These are phyloP conservation scores for Xestia c-nigrum DNA, from an alignment of 2,888 invertebrate genomes.

Conservation along the genomic window DNA sequence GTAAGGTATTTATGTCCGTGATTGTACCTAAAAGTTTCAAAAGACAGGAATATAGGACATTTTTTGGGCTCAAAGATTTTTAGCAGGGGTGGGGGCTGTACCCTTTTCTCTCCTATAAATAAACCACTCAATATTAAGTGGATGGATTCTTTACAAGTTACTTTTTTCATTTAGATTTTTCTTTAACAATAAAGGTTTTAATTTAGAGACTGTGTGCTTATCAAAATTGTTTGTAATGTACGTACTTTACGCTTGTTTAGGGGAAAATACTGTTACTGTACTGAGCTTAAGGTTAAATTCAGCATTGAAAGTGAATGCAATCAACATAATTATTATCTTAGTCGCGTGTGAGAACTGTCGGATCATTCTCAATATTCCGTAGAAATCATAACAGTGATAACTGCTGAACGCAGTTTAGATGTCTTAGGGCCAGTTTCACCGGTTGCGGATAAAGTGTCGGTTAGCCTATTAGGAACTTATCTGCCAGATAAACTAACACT, in stretches of 20 bases:
- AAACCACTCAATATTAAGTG: slow-evolving; percentile 2
- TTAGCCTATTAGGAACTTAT: too few relatives aligned
- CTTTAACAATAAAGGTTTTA: neutral
- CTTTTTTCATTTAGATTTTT: slow-evolving; percentile 3
- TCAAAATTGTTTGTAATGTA: neutral
- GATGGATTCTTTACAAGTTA: neutral
- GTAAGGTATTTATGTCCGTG: neutral
- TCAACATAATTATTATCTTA: neutral
- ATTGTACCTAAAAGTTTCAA: slow-evolving; percentile 2
- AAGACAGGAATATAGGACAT: neutral
- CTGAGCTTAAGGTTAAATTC: neutral
- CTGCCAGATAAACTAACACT: too few relatives aligned
- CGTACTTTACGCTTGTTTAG: neutral
- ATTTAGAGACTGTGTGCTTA: neutral
- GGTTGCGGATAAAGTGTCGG: too few relatives aligned
- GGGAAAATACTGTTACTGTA: neutral
- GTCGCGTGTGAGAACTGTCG: too few relatives aligned
- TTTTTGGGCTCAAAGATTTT: neutral
- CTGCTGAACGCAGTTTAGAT: neutral
- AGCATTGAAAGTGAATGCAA: neutral
- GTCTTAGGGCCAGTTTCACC: too few relatives aligned
- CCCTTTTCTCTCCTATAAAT: neutral
- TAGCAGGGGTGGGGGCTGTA: neutral
- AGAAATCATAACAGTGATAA: neutral
- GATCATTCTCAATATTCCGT: neutral